phyloP scores from a whole-genome alignment of 2,797 vertebrate species.

The Esox masquinongy region DNA sequence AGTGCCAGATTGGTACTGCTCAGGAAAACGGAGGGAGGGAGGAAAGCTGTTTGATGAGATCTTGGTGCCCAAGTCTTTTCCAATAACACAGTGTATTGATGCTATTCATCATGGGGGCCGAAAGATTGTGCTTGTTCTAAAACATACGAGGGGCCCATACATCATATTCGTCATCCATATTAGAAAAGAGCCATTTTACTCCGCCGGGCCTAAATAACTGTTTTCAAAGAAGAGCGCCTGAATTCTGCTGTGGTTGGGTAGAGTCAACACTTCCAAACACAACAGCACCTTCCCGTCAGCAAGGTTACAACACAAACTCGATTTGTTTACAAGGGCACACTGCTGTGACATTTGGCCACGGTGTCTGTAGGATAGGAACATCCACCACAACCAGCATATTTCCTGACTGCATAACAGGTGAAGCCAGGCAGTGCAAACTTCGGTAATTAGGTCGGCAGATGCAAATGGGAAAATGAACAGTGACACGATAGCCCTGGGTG shows the following conservation, averaged over 20 bases:
- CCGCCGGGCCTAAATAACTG: conserved; percentile 60
- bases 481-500: conserved; percentile 33
- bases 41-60: conserved; percentile 65
- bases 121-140: conserved; percentile 58
- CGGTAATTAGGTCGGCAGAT: conserved; percentile 59
- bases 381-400: conserved; percentile 19
- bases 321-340: conserved; percentile 61
- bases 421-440: conserved; percentile 17
- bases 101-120: conserved; percentile 76
- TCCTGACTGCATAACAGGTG: conserved; percentile 40
- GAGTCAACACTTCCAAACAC: conserved; percentile 18
- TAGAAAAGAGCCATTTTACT: conserved; percentile 65
- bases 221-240: conserved; percentile 56
- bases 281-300: conserved; percentile 54
- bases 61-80: conserved; percentile 54
- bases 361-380: conserved; percentile 50
- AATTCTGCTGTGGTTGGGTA: conserved; percentile 28
- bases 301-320: conserved; percentile 69
- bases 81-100: conserved; percentile 71
- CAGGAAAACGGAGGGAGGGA: not conserved
- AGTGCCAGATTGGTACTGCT: not conserved
- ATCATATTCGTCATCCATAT: conserved; percentile 75
- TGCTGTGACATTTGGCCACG: conserved; percentile 47
- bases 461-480: conserved; percentile 49
- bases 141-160: conserved; percentile 65